Base-by-base conservation (phyloP, 2,797 vertebrate genomes). In the Ptychobarbus kaznakovi region DNA sequence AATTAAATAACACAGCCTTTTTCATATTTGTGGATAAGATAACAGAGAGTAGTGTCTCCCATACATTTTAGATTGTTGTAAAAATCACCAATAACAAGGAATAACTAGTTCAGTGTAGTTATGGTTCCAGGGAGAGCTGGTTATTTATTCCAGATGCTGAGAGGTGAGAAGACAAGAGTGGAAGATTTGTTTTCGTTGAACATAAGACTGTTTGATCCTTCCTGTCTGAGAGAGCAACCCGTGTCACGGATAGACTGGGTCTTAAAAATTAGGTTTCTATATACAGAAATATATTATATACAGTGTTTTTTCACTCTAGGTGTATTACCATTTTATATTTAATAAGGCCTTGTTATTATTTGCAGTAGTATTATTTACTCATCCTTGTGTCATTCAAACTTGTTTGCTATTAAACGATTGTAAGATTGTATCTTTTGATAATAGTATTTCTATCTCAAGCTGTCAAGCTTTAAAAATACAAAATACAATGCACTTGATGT, bases 81-180 rank as follows among this genome's bases (percentile, higher is more conserved):
- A 84, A 86, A 79, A 83, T 61, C 69, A 61, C 80, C 73, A 86
- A 68, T 66, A 80, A 38, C 38, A 46, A 85, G 76, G 72, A 82
- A 84, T 84, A 77, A 65, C 44, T 53, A 53, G 42, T 51, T 79
- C 32, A 15, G 35, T 63, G 58, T 61, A 68, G 78, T 86, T 85
- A 78, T 85, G 66, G 76, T 80, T 83, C 66, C n/a, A 25, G n/a
- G 42, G 49, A 70, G 87, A 69, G 58, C 77, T 56, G 16, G 40
- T 88, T 73, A 88, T 88, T 87, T 82, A 38, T 84, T 84, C 89
- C 83, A 87, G 86, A 88, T 89, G 90, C 76, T 49, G 81, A 46
- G 68, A 82, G 82, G 46, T 69, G 86, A 83, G 51, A 86, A 82
- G 80, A 88, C 81, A 44, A 68, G 70, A 86, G 65, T 80, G 77